These are phyloP conservation scores for Centruroides sculpturatus DNA, from an alignment of 1,140 invertebrate genomes.

Conservation along the genomic window DNA sequence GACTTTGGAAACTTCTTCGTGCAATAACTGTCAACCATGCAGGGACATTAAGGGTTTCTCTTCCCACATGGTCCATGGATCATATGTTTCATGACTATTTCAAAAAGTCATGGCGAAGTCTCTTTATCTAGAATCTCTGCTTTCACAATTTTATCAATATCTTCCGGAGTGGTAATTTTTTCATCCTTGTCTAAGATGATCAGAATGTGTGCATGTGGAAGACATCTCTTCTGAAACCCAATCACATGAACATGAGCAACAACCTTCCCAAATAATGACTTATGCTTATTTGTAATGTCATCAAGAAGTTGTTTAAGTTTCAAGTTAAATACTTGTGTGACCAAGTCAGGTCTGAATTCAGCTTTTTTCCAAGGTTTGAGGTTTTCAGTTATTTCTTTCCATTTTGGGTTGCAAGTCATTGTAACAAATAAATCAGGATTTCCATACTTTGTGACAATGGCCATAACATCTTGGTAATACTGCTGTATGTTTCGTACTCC, in stretches of 20 bases:
- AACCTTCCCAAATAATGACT: slow-evolving; percentile 5
- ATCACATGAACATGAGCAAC: slow-evolving; percentile 20
- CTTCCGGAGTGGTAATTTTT: neutral
- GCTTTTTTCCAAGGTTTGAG: slow-evolving; percentile 21
- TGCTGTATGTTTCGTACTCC: slow-evolving; percentile 9
- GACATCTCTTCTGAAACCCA: slow-evolving; percentile 33
- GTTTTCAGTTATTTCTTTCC: slow-evolving; percentile 29
- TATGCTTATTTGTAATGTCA: slow-evolving; percentile 17
- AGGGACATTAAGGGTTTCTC: slow-evolving; percentile 11
- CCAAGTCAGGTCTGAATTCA: slow-evolving; percentile 27
- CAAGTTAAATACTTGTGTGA: slow-evolving; percentile 28
- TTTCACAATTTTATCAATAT: slow-evolving; percentile 11
- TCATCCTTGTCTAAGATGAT: slow-evolving; percentile 12
- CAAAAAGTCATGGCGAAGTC: slow-evolving; percentile 27
- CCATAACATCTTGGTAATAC: slow-evolving; percentile 24
- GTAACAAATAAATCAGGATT: slow-evolving; percentile 33
- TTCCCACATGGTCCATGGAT: slow-evolving; percentile 25
- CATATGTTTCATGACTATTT: slow-evolving; percentile 26
- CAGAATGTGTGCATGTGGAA: slow-evolving; percentile 31
- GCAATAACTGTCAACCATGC: slow-evolving; percentile 7
- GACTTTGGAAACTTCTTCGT: slow-evolving; percentile 11
- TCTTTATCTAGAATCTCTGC: slow-evolving; percentile 18
- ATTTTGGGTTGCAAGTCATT: slow-evolving; percentile 34
- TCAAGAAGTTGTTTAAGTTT: slow-evolving; percentile 26
- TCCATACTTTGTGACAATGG: slow-evolving; percentile 24